Conservation (phyloP, 1,140 invertebrate species). For the Plodia interpunctella region DNA sequence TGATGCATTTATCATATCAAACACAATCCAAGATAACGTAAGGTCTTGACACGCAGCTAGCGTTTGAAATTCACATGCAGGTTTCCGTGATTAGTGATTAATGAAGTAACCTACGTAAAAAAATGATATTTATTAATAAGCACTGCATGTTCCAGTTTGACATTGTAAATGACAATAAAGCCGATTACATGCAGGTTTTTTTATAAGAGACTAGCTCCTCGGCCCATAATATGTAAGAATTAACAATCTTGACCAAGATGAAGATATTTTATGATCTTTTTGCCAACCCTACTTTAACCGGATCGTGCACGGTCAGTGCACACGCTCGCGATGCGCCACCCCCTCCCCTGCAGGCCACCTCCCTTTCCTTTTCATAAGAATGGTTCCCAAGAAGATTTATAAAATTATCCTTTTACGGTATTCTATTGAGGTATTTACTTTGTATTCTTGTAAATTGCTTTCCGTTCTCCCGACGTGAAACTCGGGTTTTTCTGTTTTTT, state of each 20-base stretch:
- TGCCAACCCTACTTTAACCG: not conserved
- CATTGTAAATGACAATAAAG: too few species aligned
- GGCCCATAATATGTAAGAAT: too few species aligned
- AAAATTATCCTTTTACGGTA: not conserved
- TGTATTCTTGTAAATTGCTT: conserved; percentile 5
- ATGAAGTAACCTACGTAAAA: too few species aligned
- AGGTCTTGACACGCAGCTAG: not conserved
- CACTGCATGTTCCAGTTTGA: too few species aligned
- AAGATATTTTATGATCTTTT: not conserved
- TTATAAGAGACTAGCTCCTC: too few species aligned
- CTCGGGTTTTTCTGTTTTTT: not conserved
- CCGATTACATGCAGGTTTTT: too few species aligned
- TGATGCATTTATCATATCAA: not conserved
- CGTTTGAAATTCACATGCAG: not conserved
- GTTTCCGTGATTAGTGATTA: too few species aligned
- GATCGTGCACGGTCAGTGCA: conserved; percentile 2
- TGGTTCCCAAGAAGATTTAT: not conserved
- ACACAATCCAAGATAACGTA: not conserved
- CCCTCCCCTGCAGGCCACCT: not conserved
- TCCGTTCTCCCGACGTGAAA: not conserved
- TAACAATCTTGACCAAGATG: not conserved
- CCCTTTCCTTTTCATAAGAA: not conserved
- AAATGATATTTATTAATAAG: too few species aligned
- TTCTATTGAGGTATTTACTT: conserved; percentile 4
- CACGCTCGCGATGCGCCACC: conserved; percentile 4